Conservation (phyloP, 2,888 invertebrate genomes). For the Alloplasta piceator region DNA sequence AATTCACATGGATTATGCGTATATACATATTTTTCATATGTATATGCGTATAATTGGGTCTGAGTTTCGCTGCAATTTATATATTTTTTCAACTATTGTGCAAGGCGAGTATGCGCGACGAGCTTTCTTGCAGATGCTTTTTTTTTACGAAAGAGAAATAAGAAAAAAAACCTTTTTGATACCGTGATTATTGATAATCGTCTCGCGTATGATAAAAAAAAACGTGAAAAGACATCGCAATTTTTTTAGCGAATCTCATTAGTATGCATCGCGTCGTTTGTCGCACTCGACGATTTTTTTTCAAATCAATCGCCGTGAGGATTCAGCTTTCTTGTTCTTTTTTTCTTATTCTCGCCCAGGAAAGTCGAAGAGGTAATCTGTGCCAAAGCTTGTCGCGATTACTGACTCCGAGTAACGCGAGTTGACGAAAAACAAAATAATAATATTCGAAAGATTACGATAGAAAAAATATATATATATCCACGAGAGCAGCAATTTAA, state of each 20-base stretch:
- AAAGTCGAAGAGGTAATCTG: conserved; percentile 28
- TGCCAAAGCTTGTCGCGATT: conserved; percentile 69
- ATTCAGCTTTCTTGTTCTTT: background rate
- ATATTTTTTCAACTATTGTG: conserved; percentile 32
- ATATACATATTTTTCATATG: background rate
- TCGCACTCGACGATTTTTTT: no score
- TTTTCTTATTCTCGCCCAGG: background rate
- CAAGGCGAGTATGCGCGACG: conserved; percentile 40
- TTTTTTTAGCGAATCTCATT: background rate
- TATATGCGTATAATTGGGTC: conserved; percentile 16
- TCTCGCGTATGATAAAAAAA: background rate
- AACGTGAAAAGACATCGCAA: background rate
- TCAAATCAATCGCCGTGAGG: no score
- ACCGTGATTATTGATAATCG: conserved; percentile 4
- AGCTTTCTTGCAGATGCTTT: conserved; percentile 48
- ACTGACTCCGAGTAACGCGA: conserved; percentile 36
- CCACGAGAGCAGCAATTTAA: conserved; percentile 5
- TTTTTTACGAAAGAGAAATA: no score
- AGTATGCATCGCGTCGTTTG: background rate
- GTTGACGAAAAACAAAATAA: background rate
- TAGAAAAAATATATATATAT: background rate
- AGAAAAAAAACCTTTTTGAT: conserved; percentile 14
- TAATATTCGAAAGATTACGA: background rate
- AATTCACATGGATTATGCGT: background rate
- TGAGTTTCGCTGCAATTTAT: conserved; percentile 27